Base-by-base conservation (phyloP, 2,888 invertebrate genomes). In the Xestobium rufovillosum region DNA sequence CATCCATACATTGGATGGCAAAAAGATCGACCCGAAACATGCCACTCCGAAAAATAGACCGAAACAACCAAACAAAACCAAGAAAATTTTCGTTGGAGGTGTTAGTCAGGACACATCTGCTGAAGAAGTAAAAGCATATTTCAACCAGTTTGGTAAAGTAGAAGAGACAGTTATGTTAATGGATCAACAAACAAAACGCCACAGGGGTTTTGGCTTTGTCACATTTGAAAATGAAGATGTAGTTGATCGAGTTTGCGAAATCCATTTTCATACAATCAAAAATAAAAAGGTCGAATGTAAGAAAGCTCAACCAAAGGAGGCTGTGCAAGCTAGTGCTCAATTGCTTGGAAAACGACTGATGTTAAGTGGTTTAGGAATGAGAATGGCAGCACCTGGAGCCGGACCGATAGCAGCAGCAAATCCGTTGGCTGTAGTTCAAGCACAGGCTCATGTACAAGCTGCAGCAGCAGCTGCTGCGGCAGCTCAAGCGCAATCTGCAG, bases 21-120 rank as follows among this genome's bases (percentile, higher is more conserved):
- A 91, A 68, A 87, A 90, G 67, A 91, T 91, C 64, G 91, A 91
- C 65, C 91, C 91, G 39, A 91, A 91, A 60, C 89, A 90, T 70
- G 90, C 90, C 39, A 90, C 90, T 33, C 90, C 89, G 46, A 89
- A 90, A 66, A 89, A 88, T 50, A 78, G 88, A 19, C 87, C 88
- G 26, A 82, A 86, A 54, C 78, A 77, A 56, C 83, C 86, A 36
- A 87, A 86, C 61, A 84, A 87, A 58, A 90, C 89, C 70, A 90
- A 90, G 71, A 59, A 60, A 31, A 90, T 90, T 49, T 90, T 90
- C 68, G 90, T 90, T 14, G 90, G 90, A 35, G 90, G 90, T 38
- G 89, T 90, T 42, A 88, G 88, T 38, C 90, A 90, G 65, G 90
- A 90, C 69, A 90, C 90, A 2, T 85, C 87, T 16, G 85, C 87